Percentiles rank a stretch among this genome's conserved stretches.
phyloP scores from a whole-genome alignment of 92 coral and sea anemone genomes.

The Parazoanthus atlanticus region DNA sequence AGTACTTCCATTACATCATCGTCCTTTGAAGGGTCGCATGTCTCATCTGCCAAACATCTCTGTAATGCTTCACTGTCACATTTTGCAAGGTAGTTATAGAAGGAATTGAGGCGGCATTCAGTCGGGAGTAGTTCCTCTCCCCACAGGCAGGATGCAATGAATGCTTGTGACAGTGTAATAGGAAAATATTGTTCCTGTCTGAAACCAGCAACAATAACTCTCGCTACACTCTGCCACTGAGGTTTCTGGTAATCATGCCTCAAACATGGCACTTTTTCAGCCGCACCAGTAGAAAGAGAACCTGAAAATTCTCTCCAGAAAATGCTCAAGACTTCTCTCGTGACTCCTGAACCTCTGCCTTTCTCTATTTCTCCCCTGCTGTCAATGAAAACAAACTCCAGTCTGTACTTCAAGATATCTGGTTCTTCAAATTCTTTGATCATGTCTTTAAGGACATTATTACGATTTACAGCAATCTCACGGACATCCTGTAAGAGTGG shows the following conservation, averaged over 20 bases:
- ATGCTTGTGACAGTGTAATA: slow-evolving; percentile 47
- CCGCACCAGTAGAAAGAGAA: slow-evolving; percentile 54
- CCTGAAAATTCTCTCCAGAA: slow-evolving; percentile 52
- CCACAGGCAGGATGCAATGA: slow-evolving; percentile 46
- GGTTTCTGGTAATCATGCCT: slow-evolving; percentile 54
- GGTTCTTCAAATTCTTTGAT: slow-evolving; percentile 45
- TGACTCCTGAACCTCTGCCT: slow-evolving; percentile 56
- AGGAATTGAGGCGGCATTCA: slow-evolving; percentile 36
- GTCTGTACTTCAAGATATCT: slow-evolving; percentile 33
- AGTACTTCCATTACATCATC: slow-evolving; percentile 53
- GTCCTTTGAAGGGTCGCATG: slow-evolving; percentile 47
- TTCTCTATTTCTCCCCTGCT: slow-evolving; percentile 43
- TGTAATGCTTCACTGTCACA: slow-evolving; percentile 50
- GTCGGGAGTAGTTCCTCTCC: slow-evolving; percentile 45
- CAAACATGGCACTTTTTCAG: slow-evolving; percentile 52
- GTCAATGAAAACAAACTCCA: slow-evolving; percentile 56
- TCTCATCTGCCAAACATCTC: slow-evolving; percentile 45
- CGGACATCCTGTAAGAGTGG: slow-evolving; percentile 31
- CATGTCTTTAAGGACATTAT: slow-evolving; percentile 53
- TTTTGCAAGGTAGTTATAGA: slow-evolving; percentile 45
- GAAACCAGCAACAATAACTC: slow-evolving; percentile 49
- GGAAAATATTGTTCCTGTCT: slow-evolving; percentile 43
- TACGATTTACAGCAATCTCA: slow-evolving; percentile 26
- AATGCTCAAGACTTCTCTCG: slow-evolving; percentile 54
- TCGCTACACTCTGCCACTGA: slow-evolving; percentile 58